Conservation (phyloP, 2,797 vertebrate genomes). For the Arnoldichthys spilopterus region DNA sequence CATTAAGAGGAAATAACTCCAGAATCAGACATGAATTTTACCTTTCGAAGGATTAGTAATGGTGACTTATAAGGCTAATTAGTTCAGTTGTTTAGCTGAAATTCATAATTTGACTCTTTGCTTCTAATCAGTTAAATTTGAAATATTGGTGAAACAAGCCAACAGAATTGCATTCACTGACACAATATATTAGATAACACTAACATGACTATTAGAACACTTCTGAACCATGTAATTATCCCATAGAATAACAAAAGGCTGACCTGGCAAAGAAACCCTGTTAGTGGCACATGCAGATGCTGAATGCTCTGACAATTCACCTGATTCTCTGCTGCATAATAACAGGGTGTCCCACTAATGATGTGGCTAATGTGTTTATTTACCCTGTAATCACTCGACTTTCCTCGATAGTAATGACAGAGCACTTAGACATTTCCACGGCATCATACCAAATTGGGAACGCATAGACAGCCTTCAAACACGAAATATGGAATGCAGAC, state of each 20-base stretch:
- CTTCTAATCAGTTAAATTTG: constrained; percentile 12
- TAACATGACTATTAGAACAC: constrained; percentile 34
- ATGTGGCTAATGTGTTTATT: constrained; percentile 72
- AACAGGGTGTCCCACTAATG: constrained; percentile 77
- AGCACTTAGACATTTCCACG: constrained; percentile 35
- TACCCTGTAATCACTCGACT: constrained; percentile 75
- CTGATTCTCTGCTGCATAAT: constrained; percentile 76
- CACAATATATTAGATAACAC: constrained; percentile 16
- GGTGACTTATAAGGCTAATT: neutral
- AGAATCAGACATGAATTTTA: constrained; percentile 34
- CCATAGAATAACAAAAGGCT: constrained; percentile 23
- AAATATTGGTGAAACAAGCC: neutral
- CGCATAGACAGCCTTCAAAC: neutral
- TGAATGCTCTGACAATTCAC: constrained; percentile 69
- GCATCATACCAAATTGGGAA: constrained; percentile 68
- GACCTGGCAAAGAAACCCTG: constrained; percentile 21
- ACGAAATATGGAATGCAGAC: neutral
- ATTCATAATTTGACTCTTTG: constrained; percentile 17
- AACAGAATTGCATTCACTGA: neutral
- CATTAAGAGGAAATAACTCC: constrained; percentile 57
- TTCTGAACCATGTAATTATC: constrained; percentile 46
- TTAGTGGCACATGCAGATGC: constrained; percentile 43
- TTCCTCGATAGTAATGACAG: constrained; percentile 70
- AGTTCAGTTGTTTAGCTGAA: constrained; percentile 11
- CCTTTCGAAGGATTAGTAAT: constrained; percentile 21